These are phyloP conservation scores for Myotis lucifugus DNA, from an alignment of 2,113 vertebrate genomes.

Conservation along the genomic window DNA sequence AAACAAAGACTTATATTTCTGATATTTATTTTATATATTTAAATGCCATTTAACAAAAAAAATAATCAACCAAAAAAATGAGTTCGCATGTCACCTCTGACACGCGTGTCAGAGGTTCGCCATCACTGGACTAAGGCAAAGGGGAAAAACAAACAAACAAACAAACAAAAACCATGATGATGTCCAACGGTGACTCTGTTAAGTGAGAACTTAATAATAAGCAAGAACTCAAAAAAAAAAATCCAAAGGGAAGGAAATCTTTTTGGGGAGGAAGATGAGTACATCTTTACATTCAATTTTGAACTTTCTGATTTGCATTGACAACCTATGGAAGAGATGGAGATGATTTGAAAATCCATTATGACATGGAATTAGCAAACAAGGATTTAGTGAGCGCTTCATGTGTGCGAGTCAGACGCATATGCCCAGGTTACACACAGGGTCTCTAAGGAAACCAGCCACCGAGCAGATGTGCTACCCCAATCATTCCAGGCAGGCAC, in stretches of 20 bases:
- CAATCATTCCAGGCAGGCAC: neutral
- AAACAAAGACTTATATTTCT: no score
- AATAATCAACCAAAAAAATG: no score
- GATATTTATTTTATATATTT: no score
- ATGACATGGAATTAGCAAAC: slow-evolving; percentile 1
- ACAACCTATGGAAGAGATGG: neutral
- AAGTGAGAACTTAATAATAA: slow-evolving; percentile 16
- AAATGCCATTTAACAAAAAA: no score
- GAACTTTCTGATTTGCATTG: slow-evolving; percentile 27
- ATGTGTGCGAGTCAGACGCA: neutral
- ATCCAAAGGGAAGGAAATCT: neutral
- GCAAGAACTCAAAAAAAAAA: neutral
- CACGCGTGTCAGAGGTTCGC: no score
- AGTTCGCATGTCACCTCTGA: no score
- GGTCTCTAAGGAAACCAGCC: slow-evolving; percentile 35
- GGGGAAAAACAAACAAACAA: neutral
- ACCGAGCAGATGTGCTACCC: neutral
- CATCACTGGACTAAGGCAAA: neutral
- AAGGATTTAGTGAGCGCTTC: neutral
- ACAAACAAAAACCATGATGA: neutral
- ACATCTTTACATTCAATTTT: neutral
- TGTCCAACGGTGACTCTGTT: neutral
- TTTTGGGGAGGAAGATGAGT: neutral
- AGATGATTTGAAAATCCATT: neutral
- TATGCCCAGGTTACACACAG: fast-evolving